Base-by-base conservation (phyloP, 2,888 invertebrate species). In the Byasa hedistus region DNA sequence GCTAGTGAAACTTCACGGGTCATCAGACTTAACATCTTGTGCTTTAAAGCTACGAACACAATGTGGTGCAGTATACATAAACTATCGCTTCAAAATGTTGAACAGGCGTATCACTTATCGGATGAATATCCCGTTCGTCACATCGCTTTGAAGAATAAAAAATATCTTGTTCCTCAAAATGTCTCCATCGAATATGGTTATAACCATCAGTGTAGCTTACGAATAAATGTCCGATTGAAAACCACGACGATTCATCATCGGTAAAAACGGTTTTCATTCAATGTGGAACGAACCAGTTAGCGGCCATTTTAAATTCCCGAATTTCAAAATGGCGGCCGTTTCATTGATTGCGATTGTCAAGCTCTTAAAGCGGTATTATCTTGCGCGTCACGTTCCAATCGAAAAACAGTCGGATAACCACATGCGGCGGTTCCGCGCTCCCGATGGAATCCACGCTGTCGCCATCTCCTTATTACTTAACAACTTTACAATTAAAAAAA, bases 321-420 rank as follows among this genome's bases (percentile, higher is more conserved):
- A 67, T 60, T 57, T 56, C 59, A 67, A 67, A 63, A 67, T 67
- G 67, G 67, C 60, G 54, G 60, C n/a, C 56, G 67, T 52, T 61
- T 62, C 67, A 67, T 67, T 67, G 67, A 67, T 63, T 67, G 62
- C 27, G 51, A 54, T 54, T 54, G 63, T n/a, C 48, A 55, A 51
- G 32, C 48, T 68, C 67, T 72, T 68, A 67, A 68, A n/a, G 64
- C 62, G 61, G 62, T 68, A 72, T 73, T 72, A 68, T 65, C 68
- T 71, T 72, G 70, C 73, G 61, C 65, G 68, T 66, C 72, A 69
- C 71, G 72, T 72, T 23, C 66, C 58, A 58, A 59, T 65, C 66
- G 48, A 73, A 73, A 65, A 68, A 72, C 65, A 66, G 62, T 67
- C 67, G 70, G 66, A 67, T 68, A 63, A 71, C 69, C 69, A 71